Evolutionary conservation across 2,888 invertebrate species (phyloP).

Genomic region (Dorcus parallelipipedus): DNA sequence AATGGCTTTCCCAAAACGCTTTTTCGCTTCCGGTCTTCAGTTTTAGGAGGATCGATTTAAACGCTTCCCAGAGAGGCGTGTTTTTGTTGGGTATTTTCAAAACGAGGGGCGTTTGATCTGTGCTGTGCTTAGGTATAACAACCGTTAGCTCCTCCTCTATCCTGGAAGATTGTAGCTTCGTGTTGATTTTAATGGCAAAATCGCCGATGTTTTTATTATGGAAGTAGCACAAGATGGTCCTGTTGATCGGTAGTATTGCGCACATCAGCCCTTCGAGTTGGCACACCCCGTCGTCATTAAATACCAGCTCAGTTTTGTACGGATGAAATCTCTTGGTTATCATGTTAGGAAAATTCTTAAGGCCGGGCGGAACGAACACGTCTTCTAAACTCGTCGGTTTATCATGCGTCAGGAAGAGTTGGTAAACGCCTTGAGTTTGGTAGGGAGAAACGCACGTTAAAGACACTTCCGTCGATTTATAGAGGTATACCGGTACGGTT

Average conservation of each 20-base stretch:
- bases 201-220: slow-evolving; percentile 1
- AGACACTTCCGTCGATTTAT: not conserved
- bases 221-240: not conserved
- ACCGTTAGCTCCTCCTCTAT: slow-evolving; percentile 1
- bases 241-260: not conserved
- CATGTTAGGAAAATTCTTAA: not conserved
- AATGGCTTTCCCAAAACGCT: too few relatives aligned
- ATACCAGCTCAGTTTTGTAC: not conserved
- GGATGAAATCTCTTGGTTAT: not conserved
- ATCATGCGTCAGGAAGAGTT: not conserved
- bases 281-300: not conserved
- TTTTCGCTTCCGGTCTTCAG: too few relatives aligned
- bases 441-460: slow-evolving; percentile 7
- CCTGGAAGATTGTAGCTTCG: not conserved
- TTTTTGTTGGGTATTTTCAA: too few relatives aligned
- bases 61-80: too few relatives aligned
- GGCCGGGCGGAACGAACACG: not conserved
- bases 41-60: too few relatives aligned
- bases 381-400: not conserved
- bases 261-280: not conserved
- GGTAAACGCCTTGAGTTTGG: not conserved
- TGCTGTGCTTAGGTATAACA: not conserved
- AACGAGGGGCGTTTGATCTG: too few relatives aligned
- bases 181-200: slow-evolving; percentile 4
- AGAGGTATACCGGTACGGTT: not conserved